Evolutionary conservation across 1,140 invertebrate genomes (phyloP), one percentile per base, ranked within the genome.

Genomic region (Philotrypesis tridentata): DNA sequence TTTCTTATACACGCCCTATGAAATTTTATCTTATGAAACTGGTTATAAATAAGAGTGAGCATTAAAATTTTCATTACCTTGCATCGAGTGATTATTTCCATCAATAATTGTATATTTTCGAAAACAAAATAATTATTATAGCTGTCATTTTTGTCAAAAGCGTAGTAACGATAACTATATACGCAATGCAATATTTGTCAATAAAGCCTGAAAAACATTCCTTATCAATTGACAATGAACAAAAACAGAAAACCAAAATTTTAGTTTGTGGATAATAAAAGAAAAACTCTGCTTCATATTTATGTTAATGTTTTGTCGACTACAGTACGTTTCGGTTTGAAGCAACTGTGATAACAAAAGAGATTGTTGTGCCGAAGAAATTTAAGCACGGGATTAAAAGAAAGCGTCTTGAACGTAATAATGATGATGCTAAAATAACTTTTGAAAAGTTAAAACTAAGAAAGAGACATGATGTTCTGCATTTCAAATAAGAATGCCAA

Each of bases 311-410:
- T 12, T 25, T 37, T 60, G 27, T 29, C 33, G 8, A 33, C 11
- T 23, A 48, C 17, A 12, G 63, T 31, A 37, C 9, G 29, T 78
- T 68, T 79, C 17, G 61, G 40, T 83, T 79, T 74, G n/a, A 83
- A 83, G 63, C 43, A 68, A 83, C 82, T 83, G 82, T 83, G 82
- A 83, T 83, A 83, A 82, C 11, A 71, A 73, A 73, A 72, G 27
- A 78, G 63, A 75, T 79, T 67, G 63, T 60, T 83, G 82, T 83
- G 82, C 82, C 76, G 82, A 83, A 74, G 23, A 74, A 75, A 67
- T 33, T 60, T 27, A 71, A 72, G 60, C n/a, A 77, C 6, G 29
- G 17, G 70, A 75, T 67, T 60, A 31, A 67, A 68, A 21, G 48
- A 63, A 63, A 65, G 55, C 2, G 80, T 61, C 33, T 68, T 60